phyloP scores from a whole-genome alignment of 2,888 invertebrate genomes.

The Endomychus coccineus region DNA sequence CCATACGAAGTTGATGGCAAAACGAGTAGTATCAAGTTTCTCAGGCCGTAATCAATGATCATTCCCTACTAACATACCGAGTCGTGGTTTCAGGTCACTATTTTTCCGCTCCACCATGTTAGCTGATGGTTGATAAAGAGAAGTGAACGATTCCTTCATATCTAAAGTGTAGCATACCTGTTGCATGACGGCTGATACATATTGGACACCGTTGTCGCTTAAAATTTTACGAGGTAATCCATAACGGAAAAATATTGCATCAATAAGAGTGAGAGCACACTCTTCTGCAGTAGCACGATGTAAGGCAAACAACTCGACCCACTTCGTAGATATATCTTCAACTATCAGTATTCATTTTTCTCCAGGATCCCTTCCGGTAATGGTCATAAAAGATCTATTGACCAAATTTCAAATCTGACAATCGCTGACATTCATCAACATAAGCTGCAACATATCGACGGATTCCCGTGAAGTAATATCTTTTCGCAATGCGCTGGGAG shows the following conservation, averaged over 20 bases:
- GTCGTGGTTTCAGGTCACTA: constrained; percentile 32
- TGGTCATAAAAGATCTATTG: constrained; percentile 28
- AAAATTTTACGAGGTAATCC: constrained; percentile 32
- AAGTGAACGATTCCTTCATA: constrained; percentile 27
- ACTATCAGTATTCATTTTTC: constrained; percentile 24
- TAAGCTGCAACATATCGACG: constrained; percentile 19
- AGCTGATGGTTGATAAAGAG: constrained; percentile 23
- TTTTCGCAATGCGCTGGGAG: constrained; percentile 13
- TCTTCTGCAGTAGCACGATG: constrained; percentile 21
- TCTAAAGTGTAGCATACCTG: constrained; percentile 27
- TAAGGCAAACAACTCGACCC: constrained; percentile 24
- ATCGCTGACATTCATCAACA: constrained; percentile 21
- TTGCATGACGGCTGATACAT: constrained; percentile 32
- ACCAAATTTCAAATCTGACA: constrained; percentile 29
- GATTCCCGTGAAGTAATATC: constrained; percentile 28
- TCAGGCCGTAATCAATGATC: too few species aligned
- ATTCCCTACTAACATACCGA: too few species aligned
- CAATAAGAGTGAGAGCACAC: constrained; percentile 24
- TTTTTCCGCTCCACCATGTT: constrained; percentile 24
- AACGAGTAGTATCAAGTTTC: too few species aligned
- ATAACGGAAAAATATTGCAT: constrained; percentile 29
- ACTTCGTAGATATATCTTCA: constrained; percentile 27
- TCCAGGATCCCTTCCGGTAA: constrained; percentile 19
- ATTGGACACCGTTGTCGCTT: constrained; percentile 35
- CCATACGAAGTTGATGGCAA: too few species aligned